Conservation (phyloP, 2,888 invertebrate genomes). For the Linnaemya tessellans region DNA sequence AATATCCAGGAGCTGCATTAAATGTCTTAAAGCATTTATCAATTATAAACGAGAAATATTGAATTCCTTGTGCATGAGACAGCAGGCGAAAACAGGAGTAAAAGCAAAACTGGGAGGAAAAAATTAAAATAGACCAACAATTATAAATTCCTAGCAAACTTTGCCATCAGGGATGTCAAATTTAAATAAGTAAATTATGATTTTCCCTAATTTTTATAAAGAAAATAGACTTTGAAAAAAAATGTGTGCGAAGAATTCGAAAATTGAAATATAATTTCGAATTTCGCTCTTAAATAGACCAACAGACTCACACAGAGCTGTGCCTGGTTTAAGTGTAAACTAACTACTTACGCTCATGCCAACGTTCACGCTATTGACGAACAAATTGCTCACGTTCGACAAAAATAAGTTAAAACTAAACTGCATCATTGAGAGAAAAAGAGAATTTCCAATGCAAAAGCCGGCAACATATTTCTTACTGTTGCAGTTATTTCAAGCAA, state of each 20-base stretch:
- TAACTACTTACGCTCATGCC: too few species aligned
- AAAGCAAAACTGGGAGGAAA: background rate
- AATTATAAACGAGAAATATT: conserved; percentile 66
- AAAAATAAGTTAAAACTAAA: conserved; percentile 26
- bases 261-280: too few species aligned
- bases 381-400: background rate
- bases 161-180: conserved; percentile 1
- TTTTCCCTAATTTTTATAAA: too few species aligned
- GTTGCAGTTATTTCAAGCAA: conserved; percentile 36
- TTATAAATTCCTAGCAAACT: conserved; percentile 43
- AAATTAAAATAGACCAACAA: conserved; percentile 26
- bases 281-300: too few species aligned
- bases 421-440: conserved; percentile 5
- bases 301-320: too few species aligned
- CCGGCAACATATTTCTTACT: conserved; percentile 49
- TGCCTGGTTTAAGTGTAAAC: too few species aligned
- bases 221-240: too few species aligned
- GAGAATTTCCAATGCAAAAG: conserved; percentile 41
- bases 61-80: conserved; percentile 69
- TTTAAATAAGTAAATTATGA: background rate
- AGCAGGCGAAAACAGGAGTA: conserved; percentile 34
- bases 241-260: too few species aligned
- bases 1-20: conserved; percentile 68
- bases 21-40: conserved; percentile 72
- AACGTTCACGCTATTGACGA: background rate